Evolutionary conservation across 2,888 invertebrate species (phyloP), one percentile per base, ranked within the genome.

Genomic region (Caenorhabditis sp.): DNA sequence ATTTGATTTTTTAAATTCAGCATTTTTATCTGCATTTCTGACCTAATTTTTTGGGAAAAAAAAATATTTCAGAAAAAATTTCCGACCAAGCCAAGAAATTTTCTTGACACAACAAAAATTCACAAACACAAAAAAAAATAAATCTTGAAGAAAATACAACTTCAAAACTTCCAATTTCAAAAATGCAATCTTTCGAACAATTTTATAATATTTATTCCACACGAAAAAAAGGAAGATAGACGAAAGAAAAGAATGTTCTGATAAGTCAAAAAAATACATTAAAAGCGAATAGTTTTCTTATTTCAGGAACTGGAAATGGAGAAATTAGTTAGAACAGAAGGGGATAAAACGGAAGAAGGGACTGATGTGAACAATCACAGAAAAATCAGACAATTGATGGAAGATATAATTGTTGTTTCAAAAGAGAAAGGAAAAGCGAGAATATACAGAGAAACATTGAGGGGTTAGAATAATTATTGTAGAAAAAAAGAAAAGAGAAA

Each of bases 291-390:
- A 31, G 4, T 31, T 31, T 31, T 10, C 31, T 4, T 4, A 4
- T 31, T 4, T 4, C 4, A 31, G 10, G 31, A 31, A 31, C n/a
- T n/a, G n/a, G 10, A 31, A 31, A 43, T 12, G 43, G 14, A 43
- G 12, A 43, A 17, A 43, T 3, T 43, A 43, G 43, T 17, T 43
- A 43, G 43, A 14, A 17, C 14, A 12, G 43, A 14, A 36, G 14
- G 19, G 17, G 8, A 23, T 27, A 27, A 27, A 27, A 27, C 27
- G 66, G 24, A 31, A 6, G 10, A 31, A 31, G 10, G 5, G 31
- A 10, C 31, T 31, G 60, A 26, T 61, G 72, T 63, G 64, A 67
- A 21, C 43, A 72, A 72, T 72, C 72, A 72, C 72, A 72, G 67
- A 55, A 62, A 67, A 49, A 62, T 64, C 60, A 51, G 70, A 66